These are phyloP conservation scores for Anguilla pacifica DNA, from an alignment of 2,797 vertebrate genomes.

Conservation along the genomic window DNA sequence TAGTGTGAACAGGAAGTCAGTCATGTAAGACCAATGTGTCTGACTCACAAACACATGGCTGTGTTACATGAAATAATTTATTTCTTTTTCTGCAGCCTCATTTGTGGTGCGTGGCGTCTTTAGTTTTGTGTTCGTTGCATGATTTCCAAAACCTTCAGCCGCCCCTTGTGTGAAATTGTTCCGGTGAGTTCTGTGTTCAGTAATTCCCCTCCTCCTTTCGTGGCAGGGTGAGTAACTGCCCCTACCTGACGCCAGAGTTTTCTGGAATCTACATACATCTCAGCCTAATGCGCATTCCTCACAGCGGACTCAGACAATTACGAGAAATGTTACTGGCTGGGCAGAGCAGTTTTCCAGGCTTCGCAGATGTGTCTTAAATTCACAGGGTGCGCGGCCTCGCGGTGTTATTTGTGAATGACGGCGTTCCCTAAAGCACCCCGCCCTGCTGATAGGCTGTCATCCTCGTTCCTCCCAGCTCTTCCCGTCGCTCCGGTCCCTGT, in stretches of 20 bases:
- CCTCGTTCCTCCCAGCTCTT: background rate
- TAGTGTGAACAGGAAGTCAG: background rate
- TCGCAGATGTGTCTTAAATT: background rate
- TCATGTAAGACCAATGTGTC: background rate
- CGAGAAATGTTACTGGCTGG: conserved; percentile 5
- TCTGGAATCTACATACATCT: background rate
- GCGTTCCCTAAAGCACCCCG: background rate
- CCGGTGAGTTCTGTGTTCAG: background rate
- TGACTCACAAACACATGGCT: background rate
- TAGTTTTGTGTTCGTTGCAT: background rate
- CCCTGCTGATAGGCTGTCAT: background rate
- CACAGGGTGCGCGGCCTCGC: no score
- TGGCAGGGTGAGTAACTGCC: background rate
- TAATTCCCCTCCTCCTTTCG: background rate
- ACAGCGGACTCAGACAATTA: background rate
- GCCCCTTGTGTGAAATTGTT: background rate
- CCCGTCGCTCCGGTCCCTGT: background rate
- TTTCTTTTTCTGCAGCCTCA: background rate
- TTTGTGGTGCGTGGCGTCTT: background rate
- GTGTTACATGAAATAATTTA: no score
- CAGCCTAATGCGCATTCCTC: background rate
- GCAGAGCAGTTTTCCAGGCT: background rate
- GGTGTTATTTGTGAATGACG: background rate
- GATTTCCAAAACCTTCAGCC: background rate
- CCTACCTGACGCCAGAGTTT: background rate